A percentile compares a stretch with the other conserved stretches of the same genome.
phyloP scores from a whole-genome alignment of 2,888 invertebrate genomes.

The Hydropsyche betteni region DNA sequence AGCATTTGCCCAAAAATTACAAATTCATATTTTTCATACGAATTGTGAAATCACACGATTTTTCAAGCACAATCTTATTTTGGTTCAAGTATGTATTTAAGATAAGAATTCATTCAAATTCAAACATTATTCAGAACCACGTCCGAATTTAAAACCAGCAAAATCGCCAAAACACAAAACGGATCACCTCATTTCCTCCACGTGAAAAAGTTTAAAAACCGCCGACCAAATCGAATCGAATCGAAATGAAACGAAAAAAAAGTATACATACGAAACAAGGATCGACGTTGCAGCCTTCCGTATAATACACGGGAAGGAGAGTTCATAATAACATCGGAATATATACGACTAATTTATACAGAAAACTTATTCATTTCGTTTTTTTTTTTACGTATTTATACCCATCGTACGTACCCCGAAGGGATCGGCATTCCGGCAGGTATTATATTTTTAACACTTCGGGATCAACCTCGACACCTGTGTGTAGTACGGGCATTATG shows the following conservation, averaged over 20 bases:
- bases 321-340: constrained; percentile 28
- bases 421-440: constrained; percentile 48
- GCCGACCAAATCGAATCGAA: too few relatives aligned
- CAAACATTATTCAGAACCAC: too few relatives aligned
- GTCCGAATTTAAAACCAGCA: too few relatives aligned
- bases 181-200: too few relatives aligned
- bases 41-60: too few relatives aligned
- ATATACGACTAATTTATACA: constrained; percentile 27
- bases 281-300: constrained; percentile 31
- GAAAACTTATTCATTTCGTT: neutral
- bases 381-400: constrained; percentile 9
- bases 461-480: constrained; percentile 42
- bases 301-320: constrained; percentile 6
- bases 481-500: constrained; percentile 34
- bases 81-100: too few relatives aligned
- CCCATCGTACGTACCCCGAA: constrained; percentile 36
- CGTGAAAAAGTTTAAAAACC: too few relatives aligned
- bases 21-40: too few relatives aligned
- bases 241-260: neutral
- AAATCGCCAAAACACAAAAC: too few relatives aligned
- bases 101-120: too few relatives aligned
- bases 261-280: neutral
- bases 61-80: too few relatives aligned
- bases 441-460: constrained; percentile 47
- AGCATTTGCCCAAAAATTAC: too few relatives aligned